Base-by-base conservation (phyloP, 2,113 vertebrate species). In the Pelmatolapia mariae region DNA sequence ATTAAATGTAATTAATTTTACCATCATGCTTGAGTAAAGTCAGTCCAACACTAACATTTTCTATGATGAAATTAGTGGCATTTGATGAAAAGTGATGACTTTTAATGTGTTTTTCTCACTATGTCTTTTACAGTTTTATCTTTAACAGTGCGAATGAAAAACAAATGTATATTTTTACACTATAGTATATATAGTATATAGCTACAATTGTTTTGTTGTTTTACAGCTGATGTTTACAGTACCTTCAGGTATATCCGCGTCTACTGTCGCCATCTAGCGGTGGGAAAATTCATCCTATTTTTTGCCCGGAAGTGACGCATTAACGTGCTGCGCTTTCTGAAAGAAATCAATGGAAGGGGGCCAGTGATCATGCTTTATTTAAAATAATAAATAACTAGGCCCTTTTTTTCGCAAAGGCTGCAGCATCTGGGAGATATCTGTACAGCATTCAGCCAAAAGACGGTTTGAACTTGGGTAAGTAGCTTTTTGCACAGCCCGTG, bases 221-320 rank as follows among this genome's bases (percentile, higher is more conserved):
- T 73, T 43, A 45, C 22, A 15, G 22, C 40, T 7, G 68, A 26
- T 11, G 22, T 11, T 73, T 73, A 26, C 13, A 10, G 12, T 26
- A 13, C 71, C 71, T 29, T 76, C 24, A 29, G 43, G 16, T 11
- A 29, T 29, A 26, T 31, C 5, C 12, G 18, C 18, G 18, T 52
- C 26, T 31, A 19, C 71, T 31, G 0, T 33, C 86, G 11, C 91
- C 93, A 66, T 80, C 93, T 93, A 10, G 81, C 33, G 92, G 88
- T 16, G 24, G 24, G 10, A 79, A 10, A 5, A 5, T 4, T 22
- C 1, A n/a, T 38, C 31, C 10, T 1, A 2, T 9, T 3, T 15
- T 8, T 1, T 15, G 1, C 6, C 53, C 5, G 93, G 93, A 93
- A 90, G 53, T 95, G 91, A 93, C 90, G 93, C 1, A 24, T 12